Conservation (phyloP, 2,888 invertebrate species). For the Pinctada fucata region DNA sequence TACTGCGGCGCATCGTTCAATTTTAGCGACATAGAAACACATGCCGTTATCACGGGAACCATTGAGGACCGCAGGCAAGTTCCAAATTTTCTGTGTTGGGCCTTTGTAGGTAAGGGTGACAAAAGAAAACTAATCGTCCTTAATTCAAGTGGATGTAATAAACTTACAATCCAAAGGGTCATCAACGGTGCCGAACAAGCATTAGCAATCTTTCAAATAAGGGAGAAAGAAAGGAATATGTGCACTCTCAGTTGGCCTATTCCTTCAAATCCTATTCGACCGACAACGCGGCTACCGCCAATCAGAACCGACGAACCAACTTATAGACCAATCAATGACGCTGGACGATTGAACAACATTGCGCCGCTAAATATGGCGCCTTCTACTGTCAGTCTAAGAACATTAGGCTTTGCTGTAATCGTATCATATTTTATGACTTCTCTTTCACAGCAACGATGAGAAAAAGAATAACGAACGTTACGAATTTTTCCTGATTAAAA, state of each 20-base stretch:
- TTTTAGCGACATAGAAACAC: neutral
- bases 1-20: neutral
- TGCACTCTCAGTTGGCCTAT: neutral
- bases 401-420: too few species aligned
- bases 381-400: too few species aligned
- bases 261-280: too few species aligned
- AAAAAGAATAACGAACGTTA: too few species aligned
- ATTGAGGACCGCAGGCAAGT: neutral
- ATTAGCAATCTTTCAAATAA: neutral
- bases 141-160: neutral
- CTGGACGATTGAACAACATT: too few species aligned
- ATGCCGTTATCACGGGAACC: neutral
- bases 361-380: too few species aligned
- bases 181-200: neutral
- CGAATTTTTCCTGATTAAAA: too few species aligned
- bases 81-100: neutral
- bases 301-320: too few species aligned
- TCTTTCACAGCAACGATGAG: too few species aligned
- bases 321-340: too few species aligned
- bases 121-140: neutral
- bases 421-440: too few species aligned
- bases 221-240: neutral
- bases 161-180: neutral
- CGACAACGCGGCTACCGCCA: too few species aligned
- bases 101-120: neutral